A percentile compares a stretch with the other conserved stretches of the same genome.
Conservation (phyloP, 2,113 vertebrate genomes). For the Pipra filicauda region DNA sequence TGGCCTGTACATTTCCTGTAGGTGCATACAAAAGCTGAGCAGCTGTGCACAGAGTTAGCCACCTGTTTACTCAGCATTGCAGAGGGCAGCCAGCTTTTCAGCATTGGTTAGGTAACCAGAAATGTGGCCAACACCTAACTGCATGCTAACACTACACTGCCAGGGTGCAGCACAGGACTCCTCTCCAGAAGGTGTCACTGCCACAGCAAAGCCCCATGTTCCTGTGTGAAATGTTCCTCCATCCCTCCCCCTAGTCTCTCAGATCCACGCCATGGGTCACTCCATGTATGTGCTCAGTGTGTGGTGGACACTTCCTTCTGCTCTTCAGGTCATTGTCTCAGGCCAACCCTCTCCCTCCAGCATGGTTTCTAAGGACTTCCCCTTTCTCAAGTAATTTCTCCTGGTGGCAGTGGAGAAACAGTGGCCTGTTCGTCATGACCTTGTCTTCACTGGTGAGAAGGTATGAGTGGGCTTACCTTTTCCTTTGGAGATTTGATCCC, state of each 20-base stretch:
- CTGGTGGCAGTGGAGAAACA: neutral
- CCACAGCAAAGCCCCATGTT: accelerated
- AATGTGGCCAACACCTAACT: neutral
- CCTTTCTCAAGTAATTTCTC: neutral
- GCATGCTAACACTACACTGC: accelerated
- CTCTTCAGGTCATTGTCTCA: neutral
- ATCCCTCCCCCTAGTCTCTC: neutral
- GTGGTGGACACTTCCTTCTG: accelerated
- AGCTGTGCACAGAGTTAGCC: neutral
- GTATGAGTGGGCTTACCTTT: neutral
- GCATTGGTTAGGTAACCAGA: neutral
- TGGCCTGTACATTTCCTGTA: neutral
- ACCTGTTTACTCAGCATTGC: neutral
- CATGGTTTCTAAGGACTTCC: neutral
- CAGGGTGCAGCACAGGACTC: neutral
- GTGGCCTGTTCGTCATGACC: neutral
- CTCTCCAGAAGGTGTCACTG: neutral
- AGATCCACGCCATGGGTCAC: neutral
- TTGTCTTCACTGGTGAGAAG: neutral
- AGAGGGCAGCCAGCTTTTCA: neutral
- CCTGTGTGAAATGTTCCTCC: neutral
- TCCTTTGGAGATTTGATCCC: neutral
- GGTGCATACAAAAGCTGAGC: neutral
- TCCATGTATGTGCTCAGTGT: accelerated
- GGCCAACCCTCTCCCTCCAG: neutral